A percentile compares a stretch with the other conserved stretches of the same genome.
Conservation (phyloP, 2,113 vertebrate species). For the Australoheros scitulus region DNA sequence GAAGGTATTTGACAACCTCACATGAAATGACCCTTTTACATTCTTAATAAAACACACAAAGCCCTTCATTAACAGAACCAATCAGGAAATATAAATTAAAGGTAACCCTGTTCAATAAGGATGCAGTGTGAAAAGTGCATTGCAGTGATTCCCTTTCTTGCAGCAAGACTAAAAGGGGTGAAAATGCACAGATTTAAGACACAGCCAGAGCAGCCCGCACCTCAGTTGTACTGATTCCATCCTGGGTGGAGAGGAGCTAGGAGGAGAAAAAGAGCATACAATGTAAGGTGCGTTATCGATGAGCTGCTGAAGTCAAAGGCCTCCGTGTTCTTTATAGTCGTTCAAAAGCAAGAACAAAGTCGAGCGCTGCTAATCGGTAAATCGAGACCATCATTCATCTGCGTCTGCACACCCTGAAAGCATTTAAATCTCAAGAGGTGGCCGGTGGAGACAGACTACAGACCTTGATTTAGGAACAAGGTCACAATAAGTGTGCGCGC, state of each 20-base stretch:
- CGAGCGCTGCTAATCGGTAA: conserved; percentile 55
- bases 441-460: conserved; percentile 50
- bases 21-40: too few species aligned
- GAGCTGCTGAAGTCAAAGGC: conserved; percentile 67
- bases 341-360: conserved; percentile 70
- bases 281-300: conserved; percentile 73
- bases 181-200: conserved; percentile 38
- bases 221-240: conserved; percentile 94
- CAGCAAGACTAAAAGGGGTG: conserved; percentile 13
- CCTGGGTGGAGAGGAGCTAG: conserved; percentile 94
- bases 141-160: conserved; percentile 23
- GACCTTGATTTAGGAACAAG: conserved; percentile 58
- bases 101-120: background rate
- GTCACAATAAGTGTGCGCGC: conserved; percentile 32
- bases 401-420: conserved; percentile 65
- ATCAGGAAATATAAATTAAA: background rate
- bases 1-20: too few species aligned
- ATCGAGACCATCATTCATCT: conserved; percentile 66
- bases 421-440: conserved; percentile 70
- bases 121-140: conserved; percentile 63
- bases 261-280: conserved; percentile 78
- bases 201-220: conserved; percentile 84
- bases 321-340: conserved; percentile 62
- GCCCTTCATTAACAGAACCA: background rate
- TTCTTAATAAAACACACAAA: background rate